phyloP scores from a whole-genome alignment of 2,797 vertebrate species.

The Okamejei kenojei region DNA sequence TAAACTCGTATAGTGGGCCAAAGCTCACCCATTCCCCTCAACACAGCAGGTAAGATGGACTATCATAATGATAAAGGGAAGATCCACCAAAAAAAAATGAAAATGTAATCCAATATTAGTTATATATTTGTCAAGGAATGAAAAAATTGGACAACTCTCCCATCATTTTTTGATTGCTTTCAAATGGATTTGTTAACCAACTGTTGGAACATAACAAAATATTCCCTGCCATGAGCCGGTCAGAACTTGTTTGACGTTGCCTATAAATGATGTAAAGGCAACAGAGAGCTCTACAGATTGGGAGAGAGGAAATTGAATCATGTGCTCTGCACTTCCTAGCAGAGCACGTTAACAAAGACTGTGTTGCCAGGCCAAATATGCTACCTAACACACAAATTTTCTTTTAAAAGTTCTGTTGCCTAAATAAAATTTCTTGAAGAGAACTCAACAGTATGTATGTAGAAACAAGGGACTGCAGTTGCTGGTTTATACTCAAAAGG shows the following conservation, averaged over 20 bases:
- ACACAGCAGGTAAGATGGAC: neutral
- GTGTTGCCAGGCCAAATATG: neutral
- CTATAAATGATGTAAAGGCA: neutral
- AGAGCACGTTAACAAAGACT: neutral
- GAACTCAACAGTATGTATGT: neutral
- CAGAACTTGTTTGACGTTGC: neutral
- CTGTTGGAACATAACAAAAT: neutral
- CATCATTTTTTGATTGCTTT: neutral
- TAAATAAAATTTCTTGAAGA: neutral
- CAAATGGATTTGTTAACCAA: neutral
- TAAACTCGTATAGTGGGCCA: no score
- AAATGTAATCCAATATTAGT: no score
- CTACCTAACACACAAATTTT: neutral
- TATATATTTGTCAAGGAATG: neutral
- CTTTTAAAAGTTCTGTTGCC: neutral
- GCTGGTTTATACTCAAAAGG: no score
- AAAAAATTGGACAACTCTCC: neutral
- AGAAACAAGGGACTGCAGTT: no score
- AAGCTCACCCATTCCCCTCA: no score
- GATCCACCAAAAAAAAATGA: no score
- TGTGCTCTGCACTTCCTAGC: neutral
- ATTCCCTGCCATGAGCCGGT: neutral
- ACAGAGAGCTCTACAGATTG: neutral
- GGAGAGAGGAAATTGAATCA: neutral
- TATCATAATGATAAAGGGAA: no score